These are phyloP conservation scores for Sphinx pinastri DNA, from an alignment of 2,888 invertebrate species.

Conservation along the genomic window DNA sequence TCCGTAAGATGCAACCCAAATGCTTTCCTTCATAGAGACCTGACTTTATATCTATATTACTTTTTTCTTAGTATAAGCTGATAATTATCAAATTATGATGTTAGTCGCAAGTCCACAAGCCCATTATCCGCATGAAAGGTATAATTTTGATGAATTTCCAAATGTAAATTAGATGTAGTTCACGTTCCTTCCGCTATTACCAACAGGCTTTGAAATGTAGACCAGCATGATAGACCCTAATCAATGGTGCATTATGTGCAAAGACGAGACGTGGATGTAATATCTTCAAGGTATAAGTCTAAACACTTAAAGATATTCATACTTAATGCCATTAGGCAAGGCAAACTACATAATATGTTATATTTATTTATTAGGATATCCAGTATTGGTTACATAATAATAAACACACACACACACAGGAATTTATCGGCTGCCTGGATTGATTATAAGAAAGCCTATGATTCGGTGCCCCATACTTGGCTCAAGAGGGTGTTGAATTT, in stretches of 20 bases:
- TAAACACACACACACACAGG: too few species aligned
- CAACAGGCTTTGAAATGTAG: slow-evolving; percentile 14
- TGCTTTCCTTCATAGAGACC: too few species aligned
- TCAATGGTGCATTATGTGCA: not conserved
- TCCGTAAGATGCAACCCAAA: too few species aligned
- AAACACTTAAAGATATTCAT: not conserved
- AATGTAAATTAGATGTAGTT: slow-evolving; percentile 31
- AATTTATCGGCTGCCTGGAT: too few species aligned
- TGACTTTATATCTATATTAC: too few species aligned
- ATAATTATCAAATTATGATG: not conserved
- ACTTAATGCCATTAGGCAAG: not conserved
- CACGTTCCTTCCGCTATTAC: slow-evolving; percentile 19
- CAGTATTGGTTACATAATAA: too few species aligned
- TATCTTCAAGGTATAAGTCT: not conserved
- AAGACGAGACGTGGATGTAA: not conserved
- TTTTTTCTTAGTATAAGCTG: not conserved
- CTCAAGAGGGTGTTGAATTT: too few species aligned
- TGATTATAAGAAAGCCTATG: too few species aligned
- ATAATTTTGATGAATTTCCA: slow-evolving; percentile 33
- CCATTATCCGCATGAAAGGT: slow-evolving; percentile 17
- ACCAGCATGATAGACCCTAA: not conserved
- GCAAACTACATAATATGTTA: too few species aligned
- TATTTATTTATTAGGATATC: too few species aligned
- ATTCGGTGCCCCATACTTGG: too few species aligned
- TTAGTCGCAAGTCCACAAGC: slow-evolving; percentile 13